Evolutionary conservation across 2,113 vertebrate species (phyloP).

Genomic region (Hepsetus odoe): DNA sequence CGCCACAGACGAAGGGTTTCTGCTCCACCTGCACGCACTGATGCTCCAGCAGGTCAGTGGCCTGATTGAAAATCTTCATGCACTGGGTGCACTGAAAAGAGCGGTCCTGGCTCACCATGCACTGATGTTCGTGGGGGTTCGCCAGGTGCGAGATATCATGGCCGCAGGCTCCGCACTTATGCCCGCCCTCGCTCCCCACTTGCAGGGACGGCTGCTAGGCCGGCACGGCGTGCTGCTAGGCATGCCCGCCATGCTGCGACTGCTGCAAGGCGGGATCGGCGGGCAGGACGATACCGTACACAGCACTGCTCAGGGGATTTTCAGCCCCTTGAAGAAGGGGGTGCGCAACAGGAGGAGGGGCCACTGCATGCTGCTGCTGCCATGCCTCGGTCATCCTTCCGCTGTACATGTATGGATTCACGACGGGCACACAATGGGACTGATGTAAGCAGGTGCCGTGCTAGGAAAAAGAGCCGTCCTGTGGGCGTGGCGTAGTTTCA

Average conservation of each 20-base stretch:
- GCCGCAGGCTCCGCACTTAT: slow-evolving; percentile 90
- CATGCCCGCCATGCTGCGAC: slow-evolving; percentile 77
- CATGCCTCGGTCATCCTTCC: slow-evolving; percentile 81
- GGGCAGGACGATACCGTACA: slow-evolving; percentile 93
- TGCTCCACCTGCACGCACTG: slow-evolving; percentile 96
- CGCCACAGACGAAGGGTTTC: slow-evolving; percentile 94
- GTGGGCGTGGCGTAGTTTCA: neutral
- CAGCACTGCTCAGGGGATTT: slow-evolving; percentile 87
- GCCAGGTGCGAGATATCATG: slow-evolving; percentile 90
- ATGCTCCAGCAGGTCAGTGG: slow-evolving; percentile 93
- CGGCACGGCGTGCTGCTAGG: slow-evolving; percentile 77
- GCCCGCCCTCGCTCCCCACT: slow-evolving; percentile 81
- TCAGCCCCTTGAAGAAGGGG: slow-evolving; percentile 83
- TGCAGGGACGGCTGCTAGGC: slow-evolving; percentile 76
- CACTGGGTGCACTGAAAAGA: slow-evolving; percentile 98
- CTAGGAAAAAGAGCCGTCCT: neutral
- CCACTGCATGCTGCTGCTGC: slow-evolving; percentile 82
- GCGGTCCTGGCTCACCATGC: slow-evolving; percentile 88
- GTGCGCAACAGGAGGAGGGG: slow-evolving; percentile 86
- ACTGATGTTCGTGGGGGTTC: slow-evolving; percentile 94
- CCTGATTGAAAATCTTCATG: slow-evolving; percentile 97
- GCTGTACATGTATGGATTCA: slow-evolving; percentile 63
- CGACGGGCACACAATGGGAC: slow-evolving; percentile 34
- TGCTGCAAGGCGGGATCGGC: slow-evolving; percentile 82
- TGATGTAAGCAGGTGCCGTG: slow-evolving; percentile 4